Conservation (phyloP, 1,140 invertebrate species). For the Polyergus mexicanus region DNA sequence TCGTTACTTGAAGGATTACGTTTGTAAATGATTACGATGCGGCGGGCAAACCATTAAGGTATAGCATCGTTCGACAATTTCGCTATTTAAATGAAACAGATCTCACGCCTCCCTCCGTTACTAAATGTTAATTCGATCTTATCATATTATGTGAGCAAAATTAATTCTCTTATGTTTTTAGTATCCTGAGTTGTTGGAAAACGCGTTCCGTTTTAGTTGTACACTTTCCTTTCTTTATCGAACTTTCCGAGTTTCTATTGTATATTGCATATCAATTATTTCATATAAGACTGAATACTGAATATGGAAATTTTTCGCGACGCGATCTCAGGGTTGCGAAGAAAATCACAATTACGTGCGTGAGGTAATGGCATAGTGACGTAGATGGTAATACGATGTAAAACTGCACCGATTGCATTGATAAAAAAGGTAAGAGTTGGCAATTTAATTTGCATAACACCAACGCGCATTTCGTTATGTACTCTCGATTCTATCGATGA, state of each 20-base stretch:
- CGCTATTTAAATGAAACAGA: background rate
- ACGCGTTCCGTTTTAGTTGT: background rate
- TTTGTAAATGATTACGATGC: background rate
- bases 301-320: constrained; percentile 40
- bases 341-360: constrained; percentile 32
- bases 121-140: constrained; percentile 15
- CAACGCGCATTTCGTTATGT: background rate
- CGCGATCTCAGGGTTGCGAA: background rate
- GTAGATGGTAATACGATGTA: background rate
- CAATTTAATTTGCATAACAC: background rate
- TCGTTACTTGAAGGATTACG: constrained; percentile 28
- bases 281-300: constrained; percentile 45
- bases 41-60: background rate
- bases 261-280: constrained; percentile 17
- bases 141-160: background rate
- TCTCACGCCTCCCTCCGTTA: background rate
- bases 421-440: background rate
- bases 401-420: background rate
- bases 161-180: background rate
- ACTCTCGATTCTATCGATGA: background rate
- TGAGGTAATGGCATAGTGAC: constrained; percentile 25
- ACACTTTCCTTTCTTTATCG: background rate
- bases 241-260: background rate
- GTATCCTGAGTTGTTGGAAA: background rate
- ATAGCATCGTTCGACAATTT: too few relatives aligned